Base-by-base conservation (phyloP, 2,113 vertebrate genomes). In the Callipepla squamata region DNA sequence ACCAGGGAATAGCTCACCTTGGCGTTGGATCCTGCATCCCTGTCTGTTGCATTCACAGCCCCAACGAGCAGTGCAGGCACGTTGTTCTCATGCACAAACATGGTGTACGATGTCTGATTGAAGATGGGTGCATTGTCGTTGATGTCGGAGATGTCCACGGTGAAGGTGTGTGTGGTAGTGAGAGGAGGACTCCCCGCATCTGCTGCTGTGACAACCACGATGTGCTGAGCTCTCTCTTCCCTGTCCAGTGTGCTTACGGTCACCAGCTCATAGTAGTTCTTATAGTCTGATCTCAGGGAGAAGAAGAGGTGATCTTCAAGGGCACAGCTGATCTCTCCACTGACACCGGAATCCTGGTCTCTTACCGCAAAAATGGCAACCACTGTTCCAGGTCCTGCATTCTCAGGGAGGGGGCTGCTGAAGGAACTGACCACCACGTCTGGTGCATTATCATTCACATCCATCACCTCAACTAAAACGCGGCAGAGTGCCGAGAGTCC, bases 391-490 rank as follows among this genome's bases (percentile, higher is more conserved):
- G 77, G 9, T 1, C 80, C 66, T 8, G 97, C 81, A 7, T 98
- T 95, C 8, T 99, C 98, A 9, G 86, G 94, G 11, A 95, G 12
- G 97, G 69, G 10, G 97, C 98, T 90, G 68, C 9, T 90, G 79
- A 90, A 90, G 9, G 83, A 92, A 21, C 97, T 98, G 20, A 98
- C 87, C 36, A 95, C 91, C 51, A 99, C 79, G 70, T 98, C 96
- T 0, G 98, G 98, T 3, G 83, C 95, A 9, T 99, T 98, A 77
- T 98, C 98, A 18, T 98, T 98, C 15, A 98, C 32, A 72, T 98
- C 98, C 53, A 97, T 1, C 25, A 98, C 94, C 32, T 98, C 91
- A 40, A 98, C 95, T 40, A 98, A 36, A 7, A 36, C 36, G 36
- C 8, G 36, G 36, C 36, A 36, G 36, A 36, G 36, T 36, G 36